These are phyloP conservation scores for Mus spretus DNA, from an alignment of 2,797 vertebrate genomes.

Conservation along the genomic window DNA sequence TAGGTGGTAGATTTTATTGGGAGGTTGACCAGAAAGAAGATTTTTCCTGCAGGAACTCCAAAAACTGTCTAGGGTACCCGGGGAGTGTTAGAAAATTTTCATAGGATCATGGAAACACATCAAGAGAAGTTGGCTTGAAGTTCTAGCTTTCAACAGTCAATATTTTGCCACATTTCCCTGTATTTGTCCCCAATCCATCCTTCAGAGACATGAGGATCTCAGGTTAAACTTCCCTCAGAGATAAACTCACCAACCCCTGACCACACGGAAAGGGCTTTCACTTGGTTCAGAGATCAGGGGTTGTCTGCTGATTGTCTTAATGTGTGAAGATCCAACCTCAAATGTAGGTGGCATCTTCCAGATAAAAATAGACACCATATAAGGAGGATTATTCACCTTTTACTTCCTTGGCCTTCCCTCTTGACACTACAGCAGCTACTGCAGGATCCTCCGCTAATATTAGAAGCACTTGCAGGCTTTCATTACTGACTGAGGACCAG, in stretches of 20 bases:
- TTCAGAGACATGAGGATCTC: background rate
- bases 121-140: background rate
- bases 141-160: background rate
- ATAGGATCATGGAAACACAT: background rate
- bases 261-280: background rate
- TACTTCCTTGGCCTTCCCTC: background rate
- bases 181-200: background rate
- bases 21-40: background rate
- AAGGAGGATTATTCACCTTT: background rate
- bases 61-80: background rate
- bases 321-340: background rate
- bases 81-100: background rate
- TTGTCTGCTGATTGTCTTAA: background rate
- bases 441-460: background rate
- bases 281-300: background rate
- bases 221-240: background rate
- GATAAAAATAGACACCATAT: background rate
- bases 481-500: background rate
- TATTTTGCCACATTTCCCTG: background rate
- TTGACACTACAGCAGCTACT: background rate
- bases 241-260: background rate
- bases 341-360: background rate
- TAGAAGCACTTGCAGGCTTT: background rate
- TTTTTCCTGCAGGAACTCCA: background rate
- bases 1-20: background rate